A percentile compares a stretch with the other conserved stretches of the same genome.
These are phyloP conservation scores for Pseudeuparius sepicola DNA, from an alignment of 2,888 invertebrate genomes.

Conservation along the genomic window DNA sequence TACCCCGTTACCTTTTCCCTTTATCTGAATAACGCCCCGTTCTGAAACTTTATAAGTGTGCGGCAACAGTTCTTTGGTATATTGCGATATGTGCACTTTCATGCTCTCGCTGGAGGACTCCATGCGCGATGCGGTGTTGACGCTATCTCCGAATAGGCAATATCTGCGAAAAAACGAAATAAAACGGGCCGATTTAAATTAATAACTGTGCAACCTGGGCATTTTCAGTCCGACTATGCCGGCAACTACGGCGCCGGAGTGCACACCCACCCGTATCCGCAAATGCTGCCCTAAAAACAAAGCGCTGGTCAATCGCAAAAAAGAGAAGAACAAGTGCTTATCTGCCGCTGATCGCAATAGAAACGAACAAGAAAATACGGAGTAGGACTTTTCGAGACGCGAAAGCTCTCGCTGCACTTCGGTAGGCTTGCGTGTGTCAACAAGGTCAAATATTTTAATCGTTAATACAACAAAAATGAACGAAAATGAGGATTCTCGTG, in stretches of 20 bases:
- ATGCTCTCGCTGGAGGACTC: slow-evolving; percentile 87
- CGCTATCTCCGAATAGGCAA: slow-evolving; percentile 83
- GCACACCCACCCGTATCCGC: slow-evolving; percentile 76
- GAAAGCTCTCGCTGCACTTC: no score
- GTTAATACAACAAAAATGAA: no score
- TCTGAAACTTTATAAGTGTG: slow-evolving; percentile 64
- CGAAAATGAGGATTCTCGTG: no score
- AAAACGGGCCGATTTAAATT: neutral
- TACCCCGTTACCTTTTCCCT: slow-evolving; percentile 78
- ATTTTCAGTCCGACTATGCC: slow-evolving; percentile 92
- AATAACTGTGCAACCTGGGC: slow-evolving; percentile 45
- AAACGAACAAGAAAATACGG: neutral
- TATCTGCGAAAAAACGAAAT: slow-evolving; percentile 41
- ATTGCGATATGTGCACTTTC: slow-evolving; percentile 91
- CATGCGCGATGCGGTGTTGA: slow-evolving; percentile 87
- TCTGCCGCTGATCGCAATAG: no score
- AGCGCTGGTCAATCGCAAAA: no score
- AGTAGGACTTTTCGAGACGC: neutral
- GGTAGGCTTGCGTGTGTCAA: no score
- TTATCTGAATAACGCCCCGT: slow-evolving; percentile 78
- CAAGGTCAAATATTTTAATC: no score
- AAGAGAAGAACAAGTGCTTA: no score
- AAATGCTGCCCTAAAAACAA: slow-evolving; percentile 58
- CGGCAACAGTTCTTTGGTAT: slow-evolving; percentile 68
- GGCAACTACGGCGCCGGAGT: slow-evolving; percentile 86